Conservation (phyloP, 2,888 invertebrate species). For the Mamestra brassicae region DNA sequence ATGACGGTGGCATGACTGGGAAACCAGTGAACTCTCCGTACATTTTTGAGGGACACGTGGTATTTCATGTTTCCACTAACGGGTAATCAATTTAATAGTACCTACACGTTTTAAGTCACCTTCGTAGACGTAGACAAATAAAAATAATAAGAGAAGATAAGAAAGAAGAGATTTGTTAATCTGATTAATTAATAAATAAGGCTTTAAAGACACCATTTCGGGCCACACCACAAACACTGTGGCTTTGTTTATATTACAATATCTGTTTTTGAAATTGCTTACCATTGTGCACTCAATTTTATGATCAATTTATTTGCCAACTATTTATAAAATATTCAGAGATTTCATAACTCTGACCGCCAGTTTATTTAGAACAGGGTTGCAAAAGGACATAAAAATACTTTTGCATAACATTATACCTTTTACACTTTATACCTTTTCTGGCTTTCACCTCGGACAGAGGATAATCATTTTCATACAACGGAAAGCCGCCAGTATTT, state of each 20-base stretch:
- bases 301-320: not conserved
- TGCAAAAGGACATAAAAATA: not conserved
- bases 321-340: not conserved
- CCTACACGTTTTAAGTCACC: not conserved
- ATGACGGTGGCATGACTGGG: constrained; percentile 5
- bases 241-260: not conserved
- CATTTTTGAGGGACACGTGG: constrained; percentile 7
- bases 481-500: too few species aligned
- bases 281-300: not conserved
- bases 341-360: constrained; percentile 3
- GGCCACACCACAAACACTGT: not conserved
- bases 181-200: not conserved
- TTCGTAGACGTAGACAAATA: too few species aligned
- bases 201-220: not conserved
- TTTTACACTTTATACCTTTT: too few species aligned
- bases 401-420: too few species aligned
- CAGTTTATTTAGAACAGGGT: constrained; percentile 30
- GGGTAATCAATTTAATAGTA: not conserved
- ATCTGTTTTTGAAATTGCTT: not conserved
- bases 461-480: too few species aligned
- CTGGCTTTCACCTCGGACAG: too few species aligned
- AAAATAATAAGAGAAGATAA: too few species aligned
- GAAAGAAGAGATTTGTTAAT: not conserved
- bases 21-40: constrained; percentile 24
- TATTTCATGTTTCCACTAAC: not conserved